Evolutionary conservation across 2,888 invertebrate genomes (phyloP).

Genomic region (Mythimna impura): DNA sequence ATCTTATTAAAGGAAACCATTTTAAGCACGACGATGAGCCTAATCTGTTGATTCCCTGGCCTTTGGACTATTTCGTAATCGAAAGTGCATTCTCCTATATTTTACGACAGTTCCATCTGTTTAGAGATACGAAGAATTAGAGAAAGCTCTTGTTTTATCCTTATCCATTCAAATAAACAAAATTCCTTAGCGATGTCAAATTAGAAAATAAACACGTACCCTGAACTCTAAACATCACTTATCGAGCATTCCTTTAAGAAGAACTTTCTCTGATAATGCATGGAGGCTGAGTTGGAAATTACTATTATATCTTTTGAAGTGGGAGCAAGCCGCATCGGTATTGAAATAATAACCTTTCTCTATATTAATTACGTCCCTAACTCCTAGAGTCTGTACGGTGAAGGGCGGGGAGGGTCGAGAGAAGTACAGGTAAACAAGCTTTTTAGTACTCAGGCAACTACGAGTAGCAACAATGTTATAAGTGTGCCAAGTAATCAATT

Average conservation of each 20-base stretch:
- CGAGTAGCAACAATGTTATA: background rate
- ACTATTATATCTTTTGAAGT: conserved; percentile 76
- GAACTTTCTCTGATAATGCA: conserved; percentile 87
- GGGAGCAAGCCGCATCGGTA: conserved; percentile 72
- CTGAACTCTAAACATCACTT: conserved; percentile 63
- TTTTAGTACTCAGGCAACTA: background rate
- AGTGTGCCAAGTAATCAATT: background rate
- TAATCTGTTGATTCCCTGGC: conserved; percentile 10
- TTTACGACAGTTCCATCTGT: conserved; percentile 7
- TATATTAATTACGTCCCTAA: conserved; percentile 84
- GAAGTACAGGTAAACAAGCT: conserved; percentile 33
- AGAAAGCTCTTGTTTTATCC: conserved; percentile 34
- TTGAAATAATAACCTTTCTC: conserved; percentile 86
- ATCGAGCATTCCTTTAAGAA: conserved; percentile 76
- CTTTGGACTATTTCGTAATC: conserved; percentile 9
- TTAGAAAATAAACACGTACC: conserved; percentile 63
- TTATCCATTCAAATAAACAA: conserved; percentile 38
- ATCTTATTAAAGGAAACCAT: conserved; percentile 24
- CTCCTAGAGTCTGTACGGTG: conserved; percentile 74
- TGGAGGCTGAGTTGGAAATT: conserved; percentile 74
- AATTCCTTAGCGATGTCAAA: conserved; percentile 54
- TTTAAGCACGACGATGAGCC: conserved; percentile 5
- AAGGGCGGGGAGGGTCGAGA: conserved; percentile 81
- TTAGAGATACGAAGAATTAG: conserved; percentile 8
- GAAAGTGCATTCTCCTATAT: conserved; percentile 15